These are phyloP conservation scores for Caenorhabditis sp. DNA, from an alignment of 2,888 invertebrate genomes.

Conservation along the genomic window DNA sequence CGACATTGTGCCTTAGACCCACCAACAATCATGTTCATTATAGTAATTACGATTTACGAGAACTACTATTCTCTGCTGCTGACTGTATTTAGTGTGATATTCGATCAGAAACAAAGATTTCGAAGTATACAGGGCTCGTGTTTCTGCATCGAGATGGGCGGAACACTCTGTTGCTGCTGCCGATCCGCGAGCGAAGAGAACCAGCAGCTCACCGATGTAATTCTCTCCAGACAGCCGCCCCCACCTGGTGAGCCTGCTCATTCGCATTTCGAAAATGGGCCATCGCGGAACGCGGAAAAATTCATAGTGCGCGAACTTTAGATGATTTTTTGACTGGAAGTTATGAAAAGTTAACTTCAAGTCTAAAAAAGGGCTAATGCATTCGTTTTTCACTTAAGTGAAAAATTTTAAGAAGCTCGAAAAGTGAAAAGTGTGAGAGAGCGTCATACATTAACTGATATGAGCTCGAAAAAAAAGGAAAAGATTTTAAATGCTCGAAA, in stretches of 20 bases:
- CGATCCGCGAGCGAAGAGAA: slow-evolving; percentile 26
- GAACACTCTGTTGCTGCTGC: slow-evolving; percentile 50
- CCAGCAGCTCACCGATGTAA: slow-evolving; percentile 44
- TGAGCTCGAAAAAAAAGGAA: too few relatives aligned
- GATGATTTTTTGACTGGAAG: too few relatives aligned
- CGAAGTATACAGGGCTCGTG: slow-evolving; percentile 38
- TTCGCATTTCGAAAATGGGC: not conserved
- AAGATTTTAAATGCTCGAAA: too few relatives aligned
- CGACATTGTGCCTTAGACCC: slow-evolving; percentile 12
- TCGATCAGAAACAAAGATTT: slow-evolving; percentile 21
- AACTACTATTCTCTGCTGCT: slow-evolving; percentile 29
- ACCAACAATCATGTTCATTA: slow-evolving; percentile 27
- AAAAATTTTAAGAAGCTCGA: too few relatives aligned
- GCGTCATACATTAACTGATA: too few relatives aligned
- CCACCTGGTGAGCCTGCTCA: slow-evolving; percentile 22
- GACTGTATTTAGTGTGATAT: slow-evolving; percentile 36
- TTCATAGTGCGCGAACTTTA: too few relatives aligned
- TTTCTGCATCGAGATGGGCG: slow-evolving; percentile 30
- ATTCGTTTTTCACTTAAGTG: too few relatives aligned
- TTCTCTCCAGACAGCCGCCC: slow-evolving; percentile 51
- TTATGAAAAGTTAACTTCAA: too few relatives aligned
- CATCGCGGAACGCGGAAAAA: not conserved
- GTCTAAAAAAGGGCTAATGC: too few relatives aligned
- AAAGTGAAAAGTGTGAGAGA: too few relatives aligned
- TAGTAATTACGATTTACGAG: slow-evolving; percentile 36